A percentile compares a stretch with the other conserved stretches of the same genome.
Evolutionary conservation across 2,113 vertebrate genomes (phyloP).

Genomic region (Muscicapa adusta): DNA sequence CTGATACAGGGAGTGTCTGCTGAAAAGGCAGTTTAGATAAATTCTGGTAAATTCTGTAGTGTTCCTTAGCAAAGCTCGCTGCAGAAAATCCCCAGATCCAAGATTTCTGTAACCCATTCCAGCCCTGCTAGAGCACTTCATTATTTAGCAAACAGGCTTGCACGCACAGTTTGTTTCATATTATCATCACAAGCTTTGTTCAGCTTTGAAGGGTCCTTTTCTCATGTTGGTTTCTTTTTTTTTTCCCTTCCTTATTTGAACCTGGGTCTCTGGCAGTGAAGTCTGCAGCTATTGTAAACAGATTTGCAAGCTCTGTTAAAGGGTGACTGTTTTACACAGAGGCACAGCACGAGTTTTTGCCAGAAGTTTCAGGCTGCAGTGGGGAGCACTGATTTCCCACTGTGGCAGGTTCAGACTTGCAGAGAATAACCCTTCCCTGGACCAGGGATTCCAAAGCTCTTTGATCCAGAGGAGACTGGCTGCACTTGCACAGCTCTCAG

Average conservation of each 20-base stretch:
- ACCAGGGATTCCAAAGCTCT: not conserved
- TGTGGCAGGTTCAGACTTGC: not conserved
- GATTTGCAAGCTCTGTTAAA: not conserved
- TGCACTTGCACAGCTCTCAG: not conserved
- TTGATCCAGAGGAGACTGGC: not conserved
- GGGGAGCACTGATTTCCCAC: not conserved
- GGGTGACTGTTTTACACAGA: not conserved
- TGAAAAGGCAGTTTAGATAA: not conserved
- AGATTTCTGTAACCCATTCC: not conserved
- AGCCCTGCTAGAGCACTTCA: not conserved
- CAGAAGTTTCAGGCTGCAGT: not conserved
- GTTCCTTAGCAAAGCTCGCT: not conserved
- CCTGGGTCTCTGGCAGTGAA: not conserved
- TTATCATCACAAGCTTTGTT: not conserved
- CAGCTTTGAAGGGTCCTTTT: not conserved
- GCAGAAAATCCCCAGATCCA: not conserved
- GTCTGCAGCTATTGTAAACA: not conserved
- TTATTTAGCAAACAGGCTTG: slow-evolving; percentile 22
- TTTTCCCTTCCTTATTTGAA: not conserved
- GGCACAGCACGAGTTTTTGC: not conserved
- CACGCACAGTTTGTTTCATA: not conserved
- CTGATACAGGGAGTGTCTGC: not conserved
- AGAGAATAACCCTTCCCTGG: not conserved
- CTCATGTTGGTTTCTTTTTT: too few species aligned
- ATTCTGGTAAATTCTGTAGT: not conserved